Conservation (phyloP, 2,113 vertebrate species). For the Ailuropoda melanoleuca region DNA sequence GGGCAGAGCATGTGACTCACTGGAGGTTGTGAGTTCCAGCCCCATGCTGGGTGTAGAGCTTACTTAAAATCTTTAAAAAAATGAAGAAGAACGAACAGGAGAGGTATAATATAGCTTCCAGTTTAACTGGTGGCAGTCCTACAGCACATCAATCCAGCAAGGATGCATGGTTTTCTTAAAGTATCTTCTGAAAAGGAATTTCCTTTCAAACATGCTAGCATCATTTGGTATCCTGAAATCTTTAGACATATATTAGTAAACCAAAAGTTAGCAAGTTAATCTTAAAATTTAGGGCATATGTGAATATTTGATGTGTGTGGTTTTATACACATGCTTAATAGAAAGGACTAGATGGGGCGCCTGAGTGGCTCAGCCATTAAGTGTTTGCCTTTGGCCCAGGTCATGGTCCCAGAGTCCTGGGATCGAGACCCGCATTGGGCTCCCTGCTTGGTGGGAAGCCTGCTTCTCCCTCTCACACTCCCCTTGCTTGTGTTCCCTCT, state of each 20-base stretch:
- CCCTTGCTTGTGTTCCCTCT: no score
- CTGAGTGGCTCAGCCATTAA: no score
- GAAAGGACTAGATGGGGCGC: background rate
- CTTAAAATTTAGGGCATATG: background rate
- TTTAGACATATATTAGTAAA: background rate
- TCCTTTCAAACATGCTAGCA: background rate
- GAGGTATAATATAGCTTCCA: rapidly evolving
- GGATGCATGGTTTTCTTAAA: background rate
- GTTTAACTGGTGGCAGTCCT: background rate
- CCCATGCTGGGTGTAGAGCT: no score
- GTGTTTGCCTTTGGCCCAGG: no score
- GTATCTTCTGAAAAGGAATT: background rate
- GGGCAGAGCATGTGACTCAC: no score
- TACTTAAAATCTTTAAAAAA: no score
- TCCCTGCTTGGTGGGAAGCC: no score
- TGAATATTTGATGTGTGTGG: background rate
- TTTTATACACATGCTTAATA: background rate
- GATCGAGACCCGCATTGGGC: no score
- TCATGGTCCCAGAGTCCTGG: no score
- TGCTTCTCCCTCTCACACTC: no score
- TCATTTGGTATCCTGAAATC: background rate
- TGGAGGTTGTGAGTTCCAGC: no score
- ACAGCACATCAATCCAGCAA: background rate
- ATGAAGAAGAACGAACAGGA: background rate
- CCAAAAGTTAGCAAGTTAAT: background rate